Evolutionary conservation across 1,140 invertebrate species (phyloP), one percentile per base, ranked within the genome.

Genomic region (Aphelenchoides besseyi): DNA sequence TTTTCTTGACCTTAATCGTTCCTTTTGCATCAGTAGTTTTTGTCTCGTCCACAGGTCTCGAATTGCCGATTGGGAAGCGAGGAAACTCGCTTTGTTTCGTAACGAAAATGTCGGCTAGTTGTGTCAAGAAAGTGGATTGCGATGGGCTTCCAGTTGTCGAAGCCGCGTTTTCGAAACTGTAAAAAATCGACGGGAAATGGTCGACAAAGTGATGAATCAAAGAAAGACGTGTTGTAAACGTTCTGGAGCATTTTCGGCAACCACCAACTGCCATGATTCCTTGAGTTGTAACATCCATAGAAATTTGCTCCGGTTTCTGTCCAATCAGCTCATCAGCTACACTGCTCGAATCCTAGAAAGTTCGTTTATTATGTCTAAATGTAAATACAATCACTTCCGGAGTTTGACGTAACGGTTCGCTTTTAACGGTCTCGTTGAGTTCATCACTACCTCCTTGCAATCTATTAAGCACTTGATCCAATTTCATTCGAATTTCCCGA

Each of bases 131-230:
- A 18, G 29, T 28, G 28, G 32, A n/a, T n/a, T n/a, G n/a, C n/a
- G n/a, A n/a, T n/a, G n/a, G n/a, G n/a, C n/a, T n/a, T n/a, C n/a
- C n/a, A n/a, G n/a, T n/a, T n/a, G n/a, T n/a, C n/a, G n/a, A n/a
- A n/a, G n/a, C n/a, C n/a, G n/a, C n/a, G n/a, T 36, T n/a, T 70
- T 79, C 79, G 53, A 79, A 79, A 37, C 68, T 71, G 52, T 79
- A 79, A 53, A 79, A 79, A 57, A 79, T 75, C 9, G 55, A 64
- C 33, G 77, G 77, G 63, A 81, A 79, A 52, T 79, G 77, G 68
- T 79, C 79, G n/a, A 64, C 63, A 54, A 76, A 75, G 37, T 79
- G 77, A 29, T 79, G 77, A 35, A 79, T 79, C n/a, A 79, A 48
- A 29, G 72, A 57, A 18, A 79, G 48, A 1, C 79, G 76, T 28